These are phyloP conservation scores for Chaenogobius annularis DNA, from an alignment of 2,113 vertebrate genomes.

Conservation along the genomic window DNA sequence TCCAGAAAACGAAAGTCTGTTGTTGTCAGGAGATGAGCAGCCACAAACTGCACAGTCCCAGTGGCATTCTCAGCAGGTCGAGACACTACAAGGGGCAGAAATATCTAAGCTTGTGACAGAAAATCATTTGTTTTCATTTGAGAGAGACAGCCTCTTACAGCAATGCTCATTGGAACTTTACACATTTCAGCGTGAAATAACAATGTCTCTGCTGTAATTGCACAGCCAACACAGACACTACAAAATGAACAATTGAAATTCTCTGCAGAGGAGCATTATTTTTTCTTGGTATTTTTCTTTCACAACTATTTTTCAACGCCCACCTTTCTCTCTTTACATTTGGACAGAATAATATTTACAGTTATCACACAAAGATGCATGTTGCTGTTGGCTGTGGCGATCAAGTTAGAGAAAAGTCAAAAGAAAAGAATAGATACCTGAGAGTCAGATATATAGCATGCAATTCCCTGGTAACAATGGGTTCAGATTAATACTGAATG, in stretches of 20 bases:
- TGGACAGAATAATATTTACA: neutral
- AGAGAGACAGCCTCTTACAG: neutral
- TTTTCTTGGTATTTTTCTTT: slow-evolving; percentile 6
- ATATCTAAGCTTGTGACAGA: neutral
- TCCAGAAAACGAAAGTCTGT: slow-evolving; percentile 23
- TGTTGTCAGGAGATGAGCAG: slow-evolving; percentile 34
- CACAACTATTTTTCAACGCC: slow-evolving; percentile 3
- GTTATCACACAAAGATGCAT: neutral
- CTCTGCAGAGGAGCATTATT: neutral
- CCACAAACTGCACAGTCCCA: slow-evolving; percentile 32
- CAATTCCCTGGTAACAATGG: too few relatives aligned
- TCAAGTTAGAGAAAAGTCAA: neutral
- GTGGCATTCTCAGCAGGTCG: slow-evolving; percentile 21
- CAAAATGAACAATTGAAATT: slow-evolving; percentile 2
- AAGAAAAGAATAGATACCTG: neutral
- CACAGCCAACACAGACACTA: neutral
- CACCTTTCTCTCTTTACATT: neutral
- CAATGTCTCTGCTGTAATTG: neutral
- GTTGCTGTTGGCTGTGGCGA: neutral
- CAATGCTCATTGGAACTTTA: neutral
- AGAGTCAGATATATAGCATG: too few relatives aligned
- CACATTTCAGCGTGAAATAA: neutral
- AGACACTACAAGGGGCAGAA: slow-evolving; percentile 1
- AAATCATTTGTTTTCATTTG: slow-evolving; percentile 9
- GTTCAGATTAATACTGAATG: too few relatives aligned